A percentile compares a stretch with the other conserved stretches of the same genome.
Evolutionary conservation across 1,140 invertebrate species (phyloP).

Genomic region (Polyergus mexicanus): DNA sequence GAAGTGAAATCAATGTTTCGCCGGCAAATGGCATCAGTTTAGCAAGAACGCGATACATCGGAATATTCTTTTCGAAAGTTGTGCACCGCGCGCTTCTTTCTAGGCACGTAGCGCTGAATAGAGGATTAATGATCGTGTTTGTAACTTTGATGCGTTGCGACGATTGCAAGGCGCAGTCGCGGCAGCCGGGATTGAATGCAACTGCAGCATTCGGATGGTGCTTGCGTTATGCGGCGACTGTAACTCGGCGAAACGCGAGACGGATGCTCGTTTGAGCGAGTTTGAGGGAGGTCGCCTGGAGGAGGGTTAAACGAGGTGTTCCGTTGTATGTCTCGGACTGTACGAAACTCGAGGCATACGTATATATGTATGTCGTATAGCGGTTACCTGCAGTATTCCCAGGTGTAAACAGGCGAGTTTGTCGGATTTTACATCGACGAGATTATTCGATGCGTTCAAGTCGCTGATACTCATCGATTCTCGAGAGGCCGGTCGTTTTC

Average conservation of each 20-base stretch:
- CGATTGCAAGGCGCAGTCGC: constrained; percentile 54
- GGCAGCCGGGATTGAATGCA: constrained; percentile 51
- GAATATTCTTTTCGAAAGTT: constrained; percentile 54
- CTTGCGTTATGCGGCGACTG: constrained; percentile 46
- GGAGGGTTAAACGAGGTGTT: constrained; percentile 61
- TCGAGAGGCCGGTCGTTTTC: not conserved
- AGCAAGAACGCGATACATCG: constrained; percentile 29
- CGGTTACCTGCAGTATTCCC: constrained; percentile 25
- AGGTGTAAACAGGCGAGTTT: constrained; percentile 49
- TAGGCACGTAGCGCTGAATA: constrained; percentile 56
- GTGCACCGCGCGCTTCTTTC: not conserved
- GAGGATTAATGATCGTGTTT: constrained; percentile 56
- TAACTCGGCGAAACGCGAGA: constrained; percentile 63
- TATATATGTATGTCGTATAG: not conserved
- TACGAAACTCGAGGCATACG: constrained; percentile 20
- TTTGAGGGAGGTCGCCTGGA: constrained; percentile 27
- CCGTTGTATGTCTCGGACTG: constrained; percentile 53
- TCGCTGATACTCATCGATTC: constrained; percentile 24
- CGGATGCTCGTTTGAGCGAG: constrained; percentile 57
- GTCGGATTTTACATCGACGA: constrained; percentile 56
- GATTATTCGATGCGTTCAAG: constrained; percentile 46
- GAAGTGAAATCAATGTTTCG: constrained; percentile 16
- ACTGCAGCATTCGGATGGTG: constrained; percentile 50
- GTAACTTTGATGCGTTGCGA: constrained; percentile 69
- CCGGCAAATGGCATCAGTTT: constrained; percentile 34